These are phyloP conservation scores for Aegithalos caudatus DNA, from an alignment of 2,113 vertebrate species.

Conservation along the genomic window DNA sequence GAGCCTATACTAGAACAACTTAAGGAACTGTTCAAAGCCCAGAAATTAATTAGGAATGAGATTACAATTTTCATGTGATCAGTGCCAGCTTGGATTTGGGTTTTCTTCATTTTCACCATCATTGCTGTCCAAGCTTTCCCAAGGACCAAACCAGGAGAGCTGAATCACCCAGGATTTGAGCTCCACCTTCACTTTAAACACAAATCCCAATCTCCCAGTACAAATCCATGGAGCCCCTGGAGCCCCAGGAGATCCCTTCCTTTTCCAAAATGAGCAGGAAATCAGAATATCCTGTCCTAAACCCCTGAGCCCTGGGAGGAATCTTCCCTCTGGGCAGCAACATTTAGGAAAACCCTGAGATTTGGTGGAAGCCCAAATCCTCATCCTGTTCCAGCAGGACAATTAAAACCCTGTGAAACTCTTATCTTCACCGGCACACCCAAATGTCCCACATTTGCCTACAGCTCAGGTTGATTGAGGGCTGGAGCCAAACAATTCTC, in stretches of 20 bases:
- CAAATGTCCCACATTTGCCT: background rate
- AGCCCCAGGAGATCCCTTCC: constrained; percentile 57
- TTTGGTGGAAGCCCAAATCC: too few relatives aligned
- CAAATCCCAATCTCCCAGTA: background rate
- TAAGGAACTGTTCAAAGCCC: background rate
- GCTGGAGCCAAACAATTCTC: background rate
- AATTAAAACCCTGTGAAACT: background rate
- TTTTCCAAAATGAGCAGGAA: background rate
- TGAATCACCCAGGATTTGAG: background rate
- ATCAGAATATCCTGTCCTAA: background rate
- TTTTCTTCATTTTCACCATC: background rate
- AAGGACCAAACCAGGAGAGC: background rate
- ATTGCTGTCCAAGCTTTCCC: background rate
- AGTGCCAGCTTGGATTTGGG: background rate
- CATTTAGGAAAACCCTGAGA: accelerated
- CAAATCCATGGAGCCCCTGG: background rate
- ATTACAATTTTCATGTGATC: background rate
- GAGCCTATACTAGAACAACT: background rate
- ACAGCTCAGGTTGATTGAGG: accelerated
- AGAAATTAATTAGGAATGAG: background rate
- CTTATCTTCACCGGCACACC: background rate
- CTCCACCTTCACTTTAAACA: background rate
- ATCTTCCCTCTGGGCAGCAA: background rate
- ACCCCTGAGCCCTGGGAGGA: background rate
- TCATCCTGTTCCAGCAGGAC: background rate